Base-by-base conservation (phyloP, 2,888 invertebrate species). In the Rhynchonema sp. region DNA sequence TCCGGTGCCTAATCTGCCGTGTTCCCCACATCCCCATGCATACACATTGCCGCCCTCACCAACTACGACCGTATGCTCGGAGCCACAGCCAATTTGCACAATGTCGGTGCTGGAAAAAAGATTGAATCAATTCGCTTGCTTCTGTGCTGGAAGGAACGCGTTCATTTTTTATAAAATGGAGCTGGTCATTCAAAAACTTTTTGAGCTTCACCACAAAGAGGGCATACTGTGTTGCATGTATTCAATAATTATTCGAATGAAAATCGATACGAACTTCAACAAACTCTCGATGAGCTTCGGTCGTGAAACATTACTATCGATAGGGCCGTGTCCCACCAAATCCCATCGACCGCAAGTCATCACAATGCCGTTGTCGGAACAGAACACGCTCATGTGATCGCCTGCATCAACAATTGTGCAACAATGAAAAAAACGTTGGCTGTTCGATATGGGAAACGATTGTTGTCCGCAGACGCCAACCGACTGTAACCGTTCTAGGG, bases 281-380 rank as follows among this genome's bases (percentile, higher is more conserved):
- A 79, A 64, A n/a, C 70, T 67, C 62, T 79, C 78, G 57, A 79
- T 79, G 1, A 82, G 70, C 67, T 80, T 80, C 2, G 84, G 84
- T 65, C 76, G 74, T 38, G 78, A 73, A 54, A 76, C 77, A 62
- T 77, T 78, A 73, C 78, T 79, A 60, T 82, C 80, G 1, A 79
- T 80, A 68, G 83, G 82, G 0, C 83, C 83, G n/a, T 84, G 75
- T 63, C 81, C 80, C 25, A 81, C 80, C 61, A 76, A 76, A 9
- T 77, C 74, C 29, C 82, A 82, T 68, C 81, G 80, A 0, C 84
- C 84, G 71, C 83, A 83, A 38, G 82, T 82, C 68, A 83, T 76
- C 0, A 84, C 74, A n/a, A 81, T 78, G 9, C 84, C 84, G 59
- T 81, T 79, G 66, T 82, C 81, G 60, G 81, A 82, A 59, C 81